These are phyloP conservation scores for Callionymus lyra DNA, from an alignment of 2,113 vertebrate genomes.

Conservation along the genomic window DNA sequence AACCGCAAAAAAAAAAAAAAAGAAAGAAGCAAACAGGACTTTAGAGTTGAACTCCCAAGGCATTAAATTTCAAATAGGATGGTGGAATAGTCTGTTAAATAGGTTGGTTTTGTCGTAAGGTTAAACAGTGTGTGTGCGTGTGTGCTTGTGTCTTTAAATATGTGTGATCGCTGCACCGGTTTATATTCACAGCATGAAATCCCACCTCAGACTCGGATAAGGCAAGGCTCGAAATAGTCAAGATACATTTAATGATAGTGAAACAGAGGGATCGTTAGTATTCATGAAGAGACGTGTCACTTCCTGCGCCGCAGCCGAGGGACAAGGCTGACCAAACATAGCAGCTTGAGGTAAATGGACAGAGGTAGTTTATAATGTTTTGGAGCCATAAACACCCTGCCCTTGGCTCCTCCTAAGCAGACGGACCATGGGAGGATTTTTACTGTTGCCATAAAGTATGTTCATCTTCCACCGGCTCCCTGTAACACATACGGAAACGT, in stretches of 20 bases:
- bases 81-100: no score
- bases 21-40: no score
- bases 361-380: conserved; percentile 70
- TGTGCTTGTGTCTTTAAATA: no score
- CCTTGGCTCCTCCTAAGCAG: conserved; percentile 70
- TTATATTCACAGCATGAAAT: conserved; percentile 45
- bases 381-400: conserved; percentile 68
- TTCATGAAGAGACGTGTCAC: conserved; percentile 51
- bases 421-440: conserved; percentile 68
- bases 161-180: conserved; percentile 8
- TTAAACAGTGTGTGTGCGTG: no score
- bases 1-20: no score
- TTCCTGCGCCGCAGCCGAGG: conserved; percentile 25
- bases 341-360: conserved; percentile 61
- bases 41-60: no score
- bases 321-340: conserved; percentile 57
- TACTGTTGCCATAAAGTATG: conserved; percentile 68
- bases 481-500: conserved; percentile 32
- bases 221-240: conserved; percentile 44
- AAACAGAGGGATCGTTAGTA: conserved; percentile 56
- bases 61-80: no score
- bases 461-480: conserved; percentile 53
- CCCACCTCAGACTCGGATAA: conserved; percentile 34
- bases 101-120: no score
- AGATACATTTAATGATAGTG: conserved; percentile 55